phyloP scores from a whole-genome alignment of 2,888 invertebrate species.

The Agonum fuliginosum region DNA sequence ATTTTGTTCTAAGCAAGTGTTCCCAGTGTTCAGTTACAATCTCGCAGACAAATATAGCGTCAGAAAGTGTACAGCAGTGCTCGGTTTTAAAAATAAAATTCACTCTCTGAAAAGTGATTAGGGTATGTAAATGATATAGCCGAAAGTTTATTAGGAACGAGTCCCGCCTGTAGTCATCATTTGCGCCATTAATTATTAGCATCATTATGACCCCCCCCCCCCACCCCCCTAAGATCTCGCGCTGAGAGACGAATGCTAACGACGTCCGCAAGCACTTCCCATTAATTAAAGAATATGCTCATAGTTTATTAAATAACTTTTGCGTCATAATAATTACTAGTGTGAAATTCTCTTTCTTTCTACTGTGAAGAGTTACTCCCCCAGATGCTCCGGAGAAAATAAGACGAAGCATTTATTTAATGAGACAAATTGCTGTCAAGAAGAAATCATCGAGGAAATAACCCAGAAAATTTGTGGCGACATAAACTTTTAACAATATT shows the following conservation, averaged over 20 bases:
- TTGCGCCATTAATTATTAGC: slow-evolving; percentile 65
- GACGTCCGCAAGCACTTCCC: slow-evolving; percentile 62
- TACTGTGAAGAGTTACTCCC: not conserved
- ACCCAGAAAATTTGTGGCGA: too few relatives aligned
- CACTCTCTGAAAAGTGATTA: slow-evolving; percentile 41
- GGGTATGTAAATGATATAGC: slow-evolving; percentile 55
- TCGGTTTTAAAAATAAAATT: slow-evolving; percentile 37
- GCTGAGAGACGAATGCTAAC: slow-evolving; percentile 64
- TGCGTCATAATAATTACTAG: slow-evolving; percentile 49
- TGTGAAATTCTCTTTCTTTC: slow-evolving; percentile 36
- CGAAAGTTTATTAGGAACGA: slow-evolving; percentile 52
- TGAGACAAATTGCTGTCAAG: slow-evolving; percentile 13
- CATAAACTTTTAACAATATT: too few relatives aligned
- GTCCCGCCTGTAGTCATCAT: slow-evolving; percentile 62
- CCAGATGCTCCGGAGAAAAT: not conserved
- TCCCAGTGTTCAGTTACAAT: too few relatives aligned
- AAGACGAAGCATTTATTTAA: slow-evolving; percentile 4
- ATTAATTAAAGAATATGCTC: slow-evolving; percentile 63
- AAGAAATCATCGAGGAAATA: too few relatives aligned
- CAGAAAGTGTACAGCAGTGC: too few relatives aligned
- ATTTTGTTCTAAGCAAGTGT: too few relatives aligned
- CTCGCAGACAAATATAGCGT: too few relatives aligned
- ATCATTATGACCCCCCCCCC: slow-evolving; percentile 60
- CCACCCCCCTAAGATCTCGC: not conserved
- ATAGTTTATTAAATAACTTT: slow-evolving; percentile 62